A percentile compares a stretch with the other conserved stretches of the same genome.
These are phyloP conservation scores for Nipponacmea schrenckii DNA, from an alignment of 2,888 invertebrate species.

Conservation along the genomic window DNA sequence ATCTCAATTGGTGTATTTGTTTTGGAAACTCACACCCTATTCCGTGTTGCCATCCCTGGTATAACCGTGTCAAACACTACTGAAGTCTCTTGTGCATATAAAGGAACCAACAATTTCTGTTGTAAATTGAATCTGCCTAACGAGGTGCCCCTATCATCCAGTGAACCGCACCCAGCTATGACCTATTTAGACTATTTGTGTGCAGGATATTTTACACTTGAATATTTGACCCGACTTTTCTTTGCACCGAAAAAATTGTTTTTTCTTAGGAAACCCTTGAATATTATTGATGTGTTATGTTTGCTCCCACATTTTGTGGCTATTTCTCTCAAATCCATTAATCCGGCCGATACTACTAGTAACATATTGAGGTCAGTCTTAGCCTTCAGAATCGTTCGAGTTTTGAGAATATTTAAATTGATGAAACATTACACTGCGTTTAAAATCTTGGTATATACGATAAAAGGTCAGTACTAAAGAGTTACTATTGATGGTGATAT, in stretches of 20 bases:
- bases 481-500: constrained; percentile 63
- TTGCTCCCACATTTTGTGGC: constrained; percentile 60
- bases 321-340: constrained; percentile 54
- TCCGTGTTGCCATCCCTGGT: constrained; percentile 52
- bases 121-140: constrained; percentile 21
- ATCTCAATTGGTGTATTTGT: constrained; percentile 63
- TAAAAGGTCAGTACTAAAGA: constrained; percentile 65
- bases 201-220: constrained; percentile 59
- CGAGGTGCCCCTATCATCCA: constrained; percentile 35
- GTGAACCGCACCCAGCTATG: constrained; percentile 57
- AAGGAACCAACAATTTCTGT: constrained; percentile 25
- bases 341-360: constrained; percentile 46
- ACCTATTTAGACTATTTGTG: constrained; percentile 58
- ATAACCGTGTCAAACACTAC: constrained; percentile 28
- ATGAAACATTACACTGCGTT: constrained; percentile 68
- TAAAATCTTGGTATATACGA: constrained; percentile 64
- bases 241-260: constrained; percentile 52
- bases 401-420: constrained; percentile 66
- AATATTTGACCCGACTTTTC: constrained; percentile 49
- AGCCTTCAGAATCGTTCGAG: constrained; percentile 59
- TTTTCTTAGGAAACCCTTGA: constrained; percentile 57
- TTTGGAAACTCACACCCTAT: constrained; percentile 61
- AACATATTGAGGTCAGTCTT: constrained; percentile 53
- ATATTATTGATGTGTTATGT: constrained; percentile 63
- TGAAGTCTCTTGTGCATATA: background rate